Conservation (phyloP, 92 coral and sea anemone genomes). For the Zoanthus solanderi region DNA sequence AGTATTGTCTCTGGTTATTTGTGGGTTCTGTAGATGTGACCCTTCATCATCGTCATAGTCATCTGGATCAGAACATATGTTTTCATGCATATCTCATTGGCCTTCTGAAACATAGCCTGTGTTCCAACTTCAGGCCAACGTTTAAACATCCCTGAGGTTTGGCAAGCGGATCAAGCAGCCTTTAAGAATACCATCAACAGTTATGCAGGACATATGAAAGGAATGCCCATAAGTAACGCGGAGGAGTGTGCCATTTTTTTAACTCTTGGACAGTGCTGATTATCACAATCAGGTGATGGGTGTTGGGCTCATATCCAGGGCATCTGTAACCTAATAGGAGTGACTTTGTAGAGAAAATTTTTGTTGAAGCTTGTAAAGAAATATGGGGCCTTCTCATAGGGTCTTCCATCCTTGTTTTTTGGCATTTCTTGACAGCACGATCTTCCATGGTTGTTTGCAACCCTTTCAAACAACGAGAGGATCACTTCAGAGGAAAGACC, state of each 20-base stretch:
- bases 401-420: slow-evolving; percentile 59
- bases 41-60: background rate
- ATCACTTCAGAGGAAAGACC: slow-evolving; percentile 74
- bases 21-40: slow-evolving; percentile 24
- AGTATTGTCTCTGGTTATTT: background rate
- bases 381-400: slow-evolving; percentile 69
- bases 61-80: background rate
- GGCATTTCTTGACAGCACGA: slow-evolving; percentile 58
- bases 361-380: slow-evolving; percentile 52
- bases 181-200: slow-evolving; percentile 1
- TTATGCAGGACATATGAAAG: slow-evolving; percentile 51
- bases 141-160: slow-evolving; percentile 27
- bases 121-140: slow-evolving; percentile 33
- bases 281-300: slow-evolving; percentile 61
- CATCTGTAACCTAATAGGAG: slow-evolving; percentile 71
- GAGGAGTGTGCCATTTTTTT: slow-evolving; percentile 19
- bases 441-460: slow-evolving; percentile 63
- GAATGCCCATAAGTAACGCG: slow-evolving; percentile 73
- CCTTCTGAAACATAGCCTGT: slow-evolving; percentile 17
- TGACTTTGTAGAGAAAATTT: slow-evolving; percentile 42
- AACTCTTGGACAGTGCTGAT: slow-evolving; percentile 35
- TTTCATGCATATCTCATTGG: slow-evolving; percentile 7
- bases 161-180: slow-evolving; percentile 25
- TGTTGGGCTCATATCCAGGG: slow-evolving; percentile 59
- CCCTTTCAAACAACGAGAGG: slow-evolving; percentile 65